Evolutionary conservation across 2,113 vertebrate species (phyloP), one percentile per base, ranked within the genome.

Genomic region (Hippotragus niger): DNA sequence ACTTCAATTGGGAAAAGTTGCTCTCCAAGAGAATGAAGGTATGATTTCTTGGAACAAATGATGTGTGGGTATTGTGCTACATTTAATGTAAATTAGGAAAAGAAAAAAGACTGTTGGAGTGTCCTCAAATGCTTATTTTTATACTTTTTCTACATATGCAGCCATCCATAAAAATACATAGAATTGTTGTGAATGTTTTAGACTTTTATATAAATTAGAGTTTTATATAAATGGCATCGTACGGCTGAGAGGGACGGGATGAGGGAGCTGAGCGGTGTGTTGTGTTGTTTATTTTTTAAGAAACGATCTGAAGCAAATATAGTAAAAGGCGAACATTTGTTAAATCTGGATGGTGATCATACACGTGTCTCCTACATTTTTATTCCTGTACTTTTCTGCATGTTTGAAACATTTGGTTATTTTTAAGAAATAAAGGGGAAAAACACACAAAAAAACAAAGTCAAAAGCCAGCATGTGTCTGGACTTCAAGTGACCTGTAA

Each of bases 321-420:
- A 97, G 88, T 82, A 86, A 97, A 97, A 97, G 93, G 92, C 91
- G 97, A 96, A 97, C 96, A 97, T 97, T 97, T 98, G 97, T 95
- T 97, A 98, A 96, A 98, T 97, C 95, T 97, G 98, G 94, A 89
- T 94, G 83, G 50, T 89, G n/a, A 88, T 92, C 95, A 78, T 94
- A 74, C 96, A 98, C 97, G 96, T 98, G 97, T 94, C 90, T 90
- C 53, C 27, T 78, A 88, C 87, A 57, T 88, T 88, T 91, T 96
- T 92, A 84, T 97, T 94, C 36, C 17, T 88, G 88, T 97, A 74
- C 55, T 94, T 94, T 96, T 97, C 83, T 97, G 62, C 89, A 47
- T 95, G 76, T 94, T 88, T 90, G 91, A 97, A 95, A 96, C 86
- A 96, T 96, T 98, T 96, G 40, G 64, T 53, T 90, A 58, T 83